A percentile compares a stretch with the other conserved stretches of the same genome.
phyloP scores from a whole-genome alignment of 2,888 invertebrate species.

The Ophion ellenae region DNA sequence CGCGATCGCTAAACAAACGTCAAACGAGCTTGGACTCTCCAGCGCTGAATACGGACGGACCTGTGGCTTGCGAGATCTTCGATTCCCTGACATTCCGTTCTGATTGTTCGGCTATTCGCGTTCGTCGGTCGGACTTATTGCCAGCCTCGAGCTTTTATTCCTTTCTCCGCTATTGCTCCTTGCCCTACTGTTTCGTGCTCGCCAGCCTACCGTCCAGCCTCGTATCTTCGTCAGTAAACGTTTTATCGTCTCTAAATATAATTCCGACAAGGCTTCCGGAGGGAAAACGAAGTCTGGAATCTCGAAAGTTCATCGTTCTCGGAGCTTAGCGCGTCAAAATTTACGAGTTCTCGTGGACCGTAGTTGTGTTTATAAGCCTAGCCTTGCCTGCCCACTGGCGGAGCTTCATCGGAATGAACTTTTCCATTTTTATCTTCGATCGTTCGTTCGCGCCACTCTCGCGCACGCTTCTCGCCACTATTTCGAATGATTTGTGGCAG shows the following conservation, averaged over 20 bases:
- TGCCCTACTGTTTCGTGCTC: background rate
- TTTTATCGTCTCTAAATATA: conserved; percentile 46
- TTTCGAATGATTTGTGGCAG: conserved; percentile 63
- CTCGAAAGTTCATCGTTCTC: conserved; percentile 57
- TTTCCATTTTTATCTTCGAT: conserved; percentile 62
- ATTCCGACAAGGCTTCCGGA: conserved; percentile 15
- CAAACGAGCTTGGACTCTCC: background rate
- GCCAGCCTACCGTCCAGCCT: background rate
- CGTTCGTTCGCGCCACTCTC: conserved; percentile 38
- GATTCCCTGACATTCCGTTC: conserved; percentile 19
- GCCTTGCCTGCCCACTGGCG: conserved; percentile 16
- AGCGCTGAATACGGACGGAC: background rate
- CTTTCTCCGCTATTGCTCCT: background rate
- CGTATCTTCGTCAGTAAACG: conserved; percentile 12
- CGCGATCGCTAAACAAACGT: conserved; percentile 33
- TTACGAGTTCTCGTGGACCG: conserved; percentile 52
- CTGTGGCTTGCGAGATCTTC: background rate
- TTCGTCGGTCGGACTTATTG: conserved; percentile 22
- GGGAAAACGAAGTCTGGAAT: conserved; percentile 33
- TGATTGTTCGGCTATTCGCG: background rate
- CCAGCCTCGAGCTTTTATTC: conserved; percentile 8
- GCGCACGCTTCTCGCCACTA: conserved; percentile 42
- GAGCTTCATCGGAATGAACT: conserved; percentile 62
- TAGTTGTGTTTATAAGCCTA: conserved; percentile 30
- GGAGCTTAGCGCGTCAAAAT: conserved; percentile 56